Evolutionary conservation across 2,797 vertebrate species (phyloP).

Genomic region (Rachycentron canadum): DNA sequence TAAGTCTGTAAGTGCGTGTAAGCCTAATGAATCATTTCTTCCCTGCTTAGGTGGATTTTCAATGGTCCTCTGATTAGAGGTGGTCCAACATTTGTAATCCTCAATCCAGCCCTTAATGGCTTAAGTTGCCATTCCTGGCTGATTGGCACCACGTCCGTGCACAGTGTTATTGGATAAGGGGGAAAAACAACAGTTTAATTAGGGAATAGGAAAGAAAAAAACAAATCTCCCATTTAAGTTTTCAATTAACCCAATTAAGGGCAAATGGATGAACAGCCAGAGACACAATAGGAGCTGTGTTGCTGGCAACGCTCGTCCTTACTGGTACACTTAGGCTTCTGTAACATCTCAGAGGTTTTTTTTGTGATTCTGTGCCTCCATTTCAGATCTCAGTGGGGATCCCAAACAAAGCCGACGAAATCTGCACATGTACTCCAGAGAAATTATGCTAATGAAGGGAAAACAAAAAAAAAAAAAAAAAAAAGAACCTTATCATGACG

Average conservation of each 20-base stretch:
- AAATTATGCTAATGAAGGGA: slow-evolving; percentile 84
- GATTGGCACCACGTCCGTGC: slow-evolving; percentile 70
- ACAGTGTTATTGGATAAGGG: slow-evolving; percentile 72
- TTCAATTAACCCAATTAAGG: slow-evolving; percentile 86
- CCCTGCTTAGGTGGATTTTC: slow-evolving; percentile 74
- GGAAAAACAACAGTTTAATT: slow-evolving; percentile 81
- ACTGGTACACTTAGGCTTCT: slow-evolving; percentile 67
- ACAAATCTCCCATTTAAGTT: slow-evolving; percentile 79
- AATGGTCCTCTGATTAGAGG: slow-evolving; percentile 73
- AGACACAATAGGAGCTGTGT: slow-evolving; percentile 77
- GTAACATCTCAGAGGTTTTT: slow-evolving; percentile 73
- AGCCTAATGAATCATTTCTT: slow-evolving; percentile 71
- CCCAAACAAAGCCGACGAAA: slow-evolving; percentile 83
- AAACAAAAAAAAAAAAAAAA: slow-evolving; percentile 72
- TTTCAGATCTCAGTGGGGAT: slow-evolving; percentile 85
- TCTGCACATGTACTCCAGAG: slow-evolving; percentile 85
- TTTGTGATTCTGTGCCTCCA: slow-evolving; percentile 76
- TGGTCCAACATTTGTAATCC: slow-evolving; percentile 79
- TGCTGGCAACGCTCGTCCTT: slow-evolving; percentile 72
- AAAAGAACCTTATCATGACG: slow-evolving; percentile 82
- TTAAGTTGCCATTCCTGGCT: slow-evolving; percentile 72
- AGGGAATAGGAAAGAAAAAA: slow-evolving; percentile 52
- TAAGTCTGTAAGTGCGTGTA: slow-evolving; percentile 51
- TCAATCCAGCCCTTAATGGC: slow-evolving; percentile 72
- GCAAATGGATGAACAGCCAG: slow-evolving; percentile 77